Evolutionary conservation across 1,140 invertebrate genomes (phyloP).

Genomic region (Lepidostoma basale): DNA sequence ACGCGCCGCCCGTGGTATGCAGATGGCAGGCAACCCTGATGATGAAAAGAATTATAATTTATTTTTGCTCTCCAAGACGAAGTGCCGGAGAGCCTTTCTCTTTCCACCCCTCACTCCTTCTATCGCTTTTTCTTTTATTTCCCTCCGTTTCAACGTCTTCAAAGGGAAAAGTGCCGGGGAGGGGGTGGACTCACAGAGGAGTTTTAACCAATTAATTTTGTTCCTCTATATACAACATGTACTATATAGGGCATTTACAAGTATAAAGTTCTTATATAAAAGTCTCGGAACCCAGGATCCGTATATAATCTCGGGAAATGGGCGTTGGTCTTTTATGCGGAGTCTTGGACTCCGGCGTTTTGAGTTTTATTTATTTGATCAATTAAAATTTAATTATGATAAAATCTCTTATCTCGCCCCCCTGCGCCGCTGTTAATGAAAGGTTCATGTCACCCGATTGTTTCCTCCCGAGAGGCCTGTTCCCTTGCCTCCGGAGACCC

Average conservation of each 20-base stretch:
- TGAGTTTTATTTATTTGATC: constrained; percentile 46
- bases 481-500: constrained; percentile 7
- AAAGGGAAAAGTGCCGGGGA: constrained; percentile 48
- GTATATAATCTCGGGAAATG: constrained; percentile 43
- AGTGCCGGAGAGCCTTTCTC: constrained; percentile 45
- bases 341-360: constrained; percentile 29
- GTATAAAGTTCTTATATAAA: constrained; percentile 39
- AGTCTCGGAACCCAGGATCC: constrained; percentile 33
- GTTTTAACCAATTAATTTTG: constrained; percentile 67
- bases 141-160: constrained; percentile 46
- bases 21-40: constrained; percentile 46
- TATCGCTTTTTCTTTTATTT: constrained; percentile 47
- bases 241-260: constrained; percentile 41
- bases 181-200: constrained; percentile 57
- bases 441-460: constrained; percentile 29
- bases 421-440: constrained; percentile 26
- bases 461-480: not conserved
- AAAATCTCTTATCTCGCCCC: constrained; percentile 37
- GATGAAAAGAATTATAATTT: constrained; percentile 48
- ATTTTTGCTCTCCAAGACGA: constrained; percentile 48
- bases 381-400: constrained; percentile 48
- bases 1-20: constrained; percentile 45
- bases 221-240: constrained; percentile 54
- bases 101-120: constrained; percentile 41
- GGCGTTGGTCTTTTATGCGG: constrained; percentile 39